Base-by-base conservation (phyloP, 2,888 invertebrate species). In the Trachelus tabidus region DNA sequence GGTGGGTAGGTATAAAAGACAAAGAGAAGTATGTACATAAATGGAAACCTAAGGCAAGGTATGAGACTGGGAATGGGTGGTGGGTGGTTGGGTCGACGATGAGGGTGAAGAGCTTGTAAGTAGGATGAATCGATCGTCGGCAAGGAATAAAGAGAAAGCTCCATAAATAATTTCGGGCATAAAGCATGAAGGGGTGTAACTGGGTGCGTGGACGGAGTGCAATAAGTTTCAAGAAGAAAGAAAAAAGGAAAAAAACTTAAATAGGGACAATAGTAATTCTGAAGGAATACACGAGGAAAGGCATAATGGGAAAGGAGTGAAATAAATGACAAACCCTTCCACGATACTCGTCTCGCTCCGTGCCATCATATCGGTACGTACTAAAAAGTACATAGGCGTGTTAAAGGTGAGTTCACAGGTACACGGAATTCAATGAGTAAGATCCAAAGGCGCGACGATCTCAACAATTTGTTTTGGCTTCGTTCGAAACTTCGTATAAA, bases 401-500 rank as follows among this genome's bases (percentile, higher is more conserved):
- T 6, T 23, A 23, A 56, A 56, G 56, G 56, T 23, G 23, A 23
- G 56, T 56, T 56, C 56, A 23, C 56, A 56, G 56, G 23, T 56
- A 23, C 2, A 15, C 23, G 74, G 4, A 30, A 35, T 83, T 81
- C 83, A 56, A 86, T 84, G 85, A 88, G 85, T 85, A 87, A 87
- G 87, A 87, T 84, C 80, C 85, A 79, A 85, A 85, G 83, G 83
- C 85, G 85, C 85, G 90, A 90, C 88, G 90, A 89, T 90, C 85
- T 86, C 85, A 90, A 91, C 88, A 91, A 90, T 90, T 90, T 87
- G 82, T 88, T 89, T 90, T 89, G 89, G 89, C 89, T 88, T 86
- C 82, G 69, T 84, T 83, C 56, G 56, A 83, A 86, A 86, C 85
- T 85, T 84, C 23, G 85, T 87, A 88, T 87, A 88, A 90, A 88